Evolutionary conservation across 1,140 invertebrate genomes (phyloP), one percentile per base, ranked within the genome.

Genomic region (Diorhabda sublineata): DNA sequence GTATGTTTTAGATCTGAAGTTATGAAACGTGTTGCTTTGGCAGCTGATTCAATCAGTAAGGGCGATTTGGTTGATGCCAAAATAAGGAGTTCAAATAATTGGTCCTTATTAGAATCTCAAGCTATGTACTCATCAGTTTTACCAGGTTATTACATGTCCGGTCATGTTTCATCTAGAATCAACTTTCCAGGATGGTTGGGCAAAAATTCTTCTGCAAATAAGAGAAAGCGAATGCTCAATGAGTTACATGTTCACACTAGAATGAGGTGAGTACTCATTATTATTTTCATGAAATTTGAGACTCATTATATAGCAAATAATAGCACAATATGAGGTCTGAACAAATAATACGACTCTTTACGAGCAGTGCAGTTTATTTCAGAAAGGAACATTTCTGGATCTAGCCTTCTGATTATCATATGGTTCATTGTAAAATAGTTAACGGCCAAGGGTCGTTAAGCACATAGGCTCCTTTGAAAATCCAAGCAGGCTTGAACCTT

Each of bases 181-280:
- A 88, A 92, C 75, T 99, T 99, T 82, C 97, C 98, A 3, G 81
- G 86, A 26, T 99, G 97, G 96, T 87, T 99, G 45, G 98, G 98
- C 0, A 96, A 96, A 82, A 95, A 97, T 84, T 98, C 97, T 0
- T 90, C 86, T 64, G 85, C 87, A 63, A 89, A 83, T 71, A 98
- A 98, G 83, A 87, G 92, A 76, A 87, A 92, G 56, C 83, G 96
- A 44, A 82, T 97, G n/a, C 81, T 91, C 9, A 90, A 93, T 79
- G 93, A 96, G 80, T 83, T 98, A 63, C 88, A 91, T 69, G 85
- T 87, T 52, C 96, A 98, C 77, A 92, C 93, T 63, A 84, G 92
- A 74, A 84, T 91, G 59, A 90, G 87, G 92, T 94, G 80, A 79
- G 79, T 73, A n/a, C n/a, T 58, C 42, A 61, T 58, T 8, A 64